Base-by-base conservation (phyloP, 2,888 invertebrate genomes). In the Trichopria drosophilae region DNA sequence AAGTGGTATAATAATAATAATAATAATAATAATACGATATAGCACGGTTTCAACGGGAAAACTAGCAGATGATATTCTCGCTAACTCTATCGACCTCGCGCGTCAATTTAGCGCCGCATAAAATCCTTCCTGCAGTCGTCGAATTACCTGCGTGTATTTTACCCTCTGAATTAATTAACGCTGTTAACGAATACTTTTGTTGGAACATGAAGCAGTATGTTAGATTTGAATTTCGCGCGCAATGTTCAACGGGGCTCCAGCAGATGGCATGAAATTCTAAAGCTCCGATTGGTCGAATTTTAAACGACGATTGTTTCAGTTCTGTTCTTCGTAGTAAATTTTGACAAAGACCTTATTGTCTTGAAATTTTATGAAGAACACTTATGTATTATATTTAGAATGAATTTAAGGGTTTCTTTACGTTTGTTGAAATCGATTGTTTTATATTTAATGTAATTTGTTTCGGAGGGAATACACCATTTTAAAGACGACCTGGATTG, bases 71-170 rank as follows among this genome's bases (percentile, higher is more conserved):
- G 22, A 39, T 4, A 19, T 22, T 51, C 51, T 51, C 51, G 44
- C 55, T 51, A 45, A 53, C 52, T 52, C 51, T 20, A 39, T 34
- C 41, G 26, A 55, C 56, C 56, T 56, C 56, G 56, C 55, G 44
- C 41, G 53, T 56, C 49, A 43, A 43, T 13, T 23, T 12, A n/a
- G n/a, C 19, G 24, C 39, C 42, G 45, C 34, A 31, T 29, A 35
- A 51, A 50, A 46, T 43, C 44, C 6, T 44, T 35, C 44, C 35
- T n/a, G n/a, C n/a, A n/a, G n/a, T n/a, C n/a, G n/a, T n/a, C n/a
- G n/a, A n/a, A n/a, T n/a, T n/a, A n/a, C n/a, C n/a, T n/a, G n/a
- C n/a, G n/a, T n/a, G n/a, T n/a, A n/a, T n/a, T n/a, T n/a, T n/a
- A n/a, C n/a, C n/a, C n/a, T n/a, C n/a, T n/a, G n/a, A n/a, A n/a